A percentile compares a stretch with the other conserved stretches of the same genome.
Evolutionary conservation across 2,797 vertebrate genomes (phyloP).

Genomic region (Sebastes steindachneri): DNA sequence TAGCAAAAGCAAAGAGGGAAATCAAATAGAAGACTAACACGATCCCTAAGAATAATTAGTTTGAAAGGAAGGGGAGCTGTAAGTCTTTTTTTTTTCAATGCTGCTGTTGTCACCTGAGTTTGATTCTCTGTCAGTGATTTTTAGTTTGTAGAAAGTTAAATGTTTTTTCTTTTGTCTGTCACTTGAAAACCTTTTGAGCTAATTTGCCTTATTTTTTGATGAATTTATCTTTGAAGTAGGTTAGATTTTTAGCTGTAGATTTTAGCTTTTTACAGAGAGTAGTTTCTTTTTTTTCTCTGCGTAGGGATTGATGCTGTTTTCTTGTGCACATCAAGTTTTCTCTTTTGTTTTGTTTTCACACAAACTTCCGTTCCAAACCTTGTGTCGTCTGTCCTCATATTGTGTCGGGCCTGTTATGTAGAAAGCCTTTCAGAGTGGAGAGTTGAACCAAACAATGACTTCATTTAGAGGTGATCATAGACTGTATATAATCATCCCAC

Average conservation of each 20-base stretch:
- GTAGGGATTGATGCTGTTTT: conserved; percentile 63
- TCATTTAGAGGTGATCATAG: background rate
- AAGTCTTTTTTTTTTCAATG: conserved; percentile 77
- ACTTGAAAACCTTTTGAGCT: conserved; percentile 74
- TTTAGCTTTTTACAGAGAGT: conserved; percentile 65
- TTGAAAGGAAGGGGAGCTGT: conserved; percentile 64
- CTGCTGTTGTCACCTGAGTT: conserved; percentile 82
- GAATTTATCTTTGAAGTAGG: conserved; percentile 72
- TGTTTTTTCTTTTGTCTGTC: conserved; percentile 67
- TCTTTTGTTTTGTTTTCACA: conserved; percentile 28
- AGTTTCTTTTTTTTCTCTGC: conserved; percentile 44
- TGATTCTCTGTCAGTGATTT: conserved; percentile 72
- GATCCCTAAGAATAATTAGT: conserved; percentile 58
- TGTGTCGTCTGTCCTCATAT: conserved; percentile 34
- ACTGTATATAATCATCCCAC: no score
- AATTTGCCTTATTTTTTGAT: conserved; percentile 75
- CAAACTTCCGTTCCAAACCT: conserved; percentile 56
- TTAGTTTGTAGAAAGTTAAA: conserved; percentile 65
- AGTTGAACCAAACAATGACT: conserved; percentile 51
- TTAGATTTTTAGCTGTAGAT: conserved; percentile 73
- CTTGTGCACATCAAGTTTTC: conserved; percentile 56
- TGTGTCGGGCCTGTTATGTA: conserved; percentile 32
- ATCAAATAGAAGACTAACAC: conserved; percentile 51
- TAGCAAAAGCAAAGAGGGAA: conserved; percentile 63
- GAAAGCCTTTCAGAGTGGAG: conserved; percentile 42